phyloP scores from a whole-genome alignment of 2,888 invertebrate genomes.

The Glaucopsyche alexis region DNA sequence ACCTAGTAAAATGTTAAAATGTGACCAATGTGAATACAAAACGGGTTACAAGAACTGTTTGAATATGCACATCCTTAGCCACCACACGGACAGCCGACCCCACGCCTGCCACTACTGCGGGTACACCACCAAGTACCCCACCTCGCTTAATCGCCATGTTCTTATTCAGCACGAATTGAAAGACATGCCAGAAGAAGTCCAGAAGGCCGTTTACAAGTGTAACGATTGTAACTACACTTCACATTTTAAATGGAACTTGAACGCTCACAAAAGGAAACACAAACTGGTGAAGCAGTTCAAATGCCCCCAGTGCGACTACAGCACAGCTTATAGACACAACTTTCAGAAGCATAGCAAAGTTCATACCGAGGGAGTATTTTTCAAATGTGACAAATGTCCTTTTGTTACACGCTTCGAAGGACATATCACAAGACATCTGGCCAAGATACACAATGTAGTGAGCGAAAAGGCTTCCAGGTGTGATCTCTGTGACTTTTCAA shows the following conservation, averaged over 20 bases:
- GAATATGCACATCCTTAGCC: conserved; percentile 49
- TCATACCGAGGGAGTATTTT: conserved; percentile 41
- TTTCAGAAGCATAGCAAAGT: conserved; percentile 43
- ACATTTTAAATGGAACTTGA: conserved; percentile 45
- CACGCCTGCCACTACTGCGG: conserved; percentile 48
- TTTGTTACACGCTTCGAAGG: conserved; percentile 59
- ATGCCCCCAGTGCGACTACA: conserved; percentile 46
- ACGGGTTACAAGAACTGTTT: conserved; percentile 55
- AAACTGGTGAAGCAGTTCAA: conserved; percentile 45
- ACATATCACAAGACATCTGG: conserved; percentile 57
- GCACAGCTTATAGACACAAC: conserved; percentile 45
- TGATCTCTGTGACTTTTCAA: conserved; percentile 57
- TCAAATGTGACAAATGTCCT: conserved; percentile 58
- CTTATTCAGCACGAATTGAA: conserved; percentile 49
- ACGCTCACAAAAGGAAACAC: conserved; percentile 52
- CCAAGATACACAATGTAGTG: conserved; percentile 58
- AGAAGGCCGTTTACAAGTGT: conserved; percentile 42
- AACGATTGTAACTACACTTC: conserved; percentile 47
- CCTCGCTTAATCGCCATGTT: conserved; percentile 51
- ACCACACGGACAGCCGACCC: conserved; percentile 51
- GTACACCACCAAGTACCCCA: conserved; percentile 55
- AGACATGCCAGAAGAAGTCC: conserved; percentile 35
- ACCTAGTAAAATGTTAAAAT: conserved; percentile 42
- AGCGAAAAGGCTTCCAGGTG: conserved; percentile 54
- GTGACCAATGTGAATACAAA: conserved; percentile 53